Evolutionary conservation across 1,140 invertebrate genomes (phyloP), one percentile per base, ranked within the genome.

Genomic region (Apis mellifera): DNA sequence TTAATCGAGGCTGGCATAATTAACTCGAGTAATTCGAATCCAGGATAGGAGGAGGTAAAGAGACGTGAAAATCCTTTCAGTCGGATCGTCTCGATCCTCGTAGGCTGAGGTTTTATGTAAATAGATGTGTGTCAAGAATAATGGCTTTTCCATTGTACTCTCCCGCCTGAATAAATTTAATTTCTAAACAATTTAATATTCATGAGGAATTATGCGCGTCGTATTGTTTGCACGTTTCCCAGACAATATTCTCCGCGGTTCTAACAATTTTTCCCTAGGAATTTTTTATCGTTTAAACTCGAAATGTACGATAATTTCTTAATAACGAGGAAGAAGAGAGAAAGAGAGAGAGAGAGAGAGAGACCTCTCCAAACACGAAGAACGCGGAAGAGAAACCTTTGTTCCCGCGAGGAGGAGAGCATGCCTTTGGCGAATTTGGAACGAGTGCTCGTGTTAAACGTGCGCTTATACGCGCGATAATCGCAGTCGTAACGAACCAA

Each of bases 51-150:
- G 78, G 74, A 60, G 72, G 32, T 82, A 80, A 85, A 85, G 84
- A 85, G 84, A 83, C 84, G 75, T 80, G 84, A 85, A 87, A 87
- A 87, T 84, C 86, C 72, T 87, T 87, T 85, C 84, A 82, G 71
- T 79, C 83, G 32, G 72, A 52, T 72, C 54, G 48, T 32, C 65
- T 32, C 70, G 68, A 42, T 57, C 42, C 73, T 74, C 73, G 80
- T 87, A 85, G 80, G 77, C 80, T 73, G 80, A 83, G 86, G 79
- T 87, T 87, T 87, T 85, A 87, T 87, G 86, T 85, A 87, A 87
- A 87, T 87, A 80, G 78, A 87, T 72, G 84, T 69, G 80, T 85
- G 81, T 83, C 74, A 87, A 78, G 80, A 80, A 75, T 85, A 87
- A 87, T 87, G 86, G 84, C 55, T 57, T 72, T 76, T 75, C 57